These are phyloP conservation scores for Melipona beecheii DNA, from an alignment of 2,888 invertebrate species.

Conservation along the genomic window DNA sequence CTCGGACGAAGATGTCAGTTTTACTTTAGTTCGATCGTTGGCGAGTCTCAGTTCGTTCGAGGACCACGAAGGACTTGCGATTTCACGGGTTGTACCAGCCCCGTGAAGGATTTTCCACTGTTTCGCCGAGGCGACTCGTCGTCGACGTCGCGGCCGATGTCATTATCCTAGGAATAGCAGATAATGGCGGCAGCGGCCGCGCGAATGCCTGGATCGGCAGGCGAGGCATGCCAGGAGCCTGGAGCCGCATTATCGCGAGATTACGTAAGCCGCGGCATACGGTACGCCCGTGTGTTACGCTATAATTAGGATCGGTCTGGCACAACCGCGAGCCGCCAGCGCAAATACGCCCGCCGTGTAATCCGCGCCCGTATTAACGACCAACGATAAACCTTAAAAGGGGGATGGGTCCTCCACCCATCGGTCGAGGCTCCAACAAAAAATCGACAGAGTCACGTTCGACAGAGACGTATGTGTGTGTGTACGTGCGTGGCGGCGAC, in stretches of 20 bases:
- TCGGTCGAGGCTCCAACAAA: conserved; percentile 10
- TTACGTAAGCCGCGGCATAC: conserved; percentile 76
- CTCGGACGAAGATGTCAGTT: too few relatives aligned
- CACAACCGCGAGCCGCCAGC: conserved; percentile 59
- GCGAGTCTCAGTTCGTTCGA: too few relatives aligned
- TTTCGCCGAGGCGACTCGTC: conserved; percentile 42
- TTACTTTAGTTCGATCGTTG: too few relatives aligned
- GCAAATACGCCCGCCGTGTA: conserved; percentile 43
- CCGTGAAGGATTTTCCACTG: not conserved
- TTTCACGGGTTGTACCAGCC: conserved; percentile 23
- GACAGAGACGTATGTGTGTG: not conserved
- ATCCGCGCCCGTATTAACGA: conserved; percentile 66
- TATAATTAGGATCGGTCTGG: conserved; percentile 76
- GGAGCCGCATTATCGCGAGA: conserved; percentile 74
- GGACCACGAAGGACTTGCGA: not conserved
- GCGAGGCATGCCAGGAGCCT: conserved; percentile 69
- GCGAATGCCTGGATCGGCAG: conserved; percentile 65
- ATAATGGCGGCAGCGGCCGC: conserved; percentile 57
- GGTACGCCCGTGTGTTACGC: conserved; percentile 74
- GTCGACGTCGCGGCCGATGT: conserved; percentile 57
- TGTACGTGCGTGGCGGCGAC: not conserved
- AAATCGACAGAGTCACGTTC: conserved; percentile 10
- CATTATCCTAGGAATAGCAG: conserved; percentile 61
- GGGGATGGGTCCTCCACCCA: conserved; percentile 37
- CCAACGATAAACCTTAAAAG: conserved; percentile 57